Percentiles rank a stretch among this genome's conserved stretches.
Conservation (phyloP, 53 echinoderm and acorn worm genomes). For the Stichopus horrens region DNA sequence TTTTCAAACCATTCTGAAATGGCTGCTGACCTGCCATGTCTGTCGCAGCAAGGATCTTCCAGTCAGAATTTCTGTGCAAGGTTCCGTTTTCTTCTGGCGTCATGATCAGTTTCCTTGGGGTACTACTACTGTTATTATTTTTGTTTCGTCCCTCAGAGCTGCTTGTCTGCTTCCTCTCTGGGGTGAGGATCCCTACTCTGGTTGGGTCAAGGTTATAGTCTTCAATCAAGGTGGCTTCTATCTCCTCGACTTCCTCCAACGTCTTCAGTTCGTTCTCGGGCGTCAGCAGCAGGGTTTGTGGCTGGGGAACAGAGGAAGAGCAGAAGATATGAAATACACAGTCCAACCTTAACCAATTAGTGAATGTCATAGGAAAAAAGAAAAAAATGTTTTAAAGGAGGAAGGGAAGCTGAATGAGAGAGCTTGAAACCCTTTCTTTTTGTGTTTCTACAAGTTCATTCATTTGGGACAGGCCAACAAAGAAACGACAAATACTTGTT, state of each 20-base stretch:
- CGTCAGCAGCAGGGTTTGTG: constrained; percentile 87
- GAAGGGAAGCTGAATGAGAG: too few relatives aligned
- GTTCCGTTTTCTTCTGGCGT: constrained; percentile 61
- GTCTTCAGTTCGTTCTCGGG: constrained; percentile 82
- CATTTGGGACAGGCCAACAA: too few relatives aligned
- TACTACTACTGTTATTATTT: constrained; percentile 37
- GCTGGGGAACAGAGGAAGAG: constrained; percentile 51
- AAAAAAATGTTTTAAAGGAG: too few relatives aligned
- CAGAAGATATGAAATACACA: not conserved
- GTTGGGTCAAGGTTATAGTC: constrained; percentile 78
- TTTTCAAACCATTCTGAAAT: not conserved
- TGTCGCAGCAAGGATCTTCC: constrained; percentile 89
- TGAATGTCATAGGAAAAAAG: too few relatives aligned
- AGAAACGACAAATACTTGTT: too few relatives aligned
- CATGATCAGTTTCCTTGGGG: constrained; percentile 70
- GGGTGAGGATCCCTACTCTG: constrained; percentile 59
- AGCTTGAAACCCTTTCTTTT: too few relatives aligned
- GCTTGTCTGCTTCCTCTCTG: constrained; percentile 60
- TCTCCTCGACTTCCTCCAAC: constrained; percentile 79
- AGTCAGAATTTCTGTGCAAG: constrained; percentile 33
- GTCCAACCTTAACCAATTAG: not conserved
- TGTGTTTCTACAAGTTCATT: too few relatives aligned
- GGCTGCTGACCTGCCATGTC: constrained; percentile 79
- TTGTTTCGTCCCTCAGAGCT: not conserved
- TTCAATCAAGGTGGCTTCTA: constrained; percentile 75